phyloP scores from a whole-genome alignment of 2,113 vertebrate species.

The Astur gentilis region DNA sequence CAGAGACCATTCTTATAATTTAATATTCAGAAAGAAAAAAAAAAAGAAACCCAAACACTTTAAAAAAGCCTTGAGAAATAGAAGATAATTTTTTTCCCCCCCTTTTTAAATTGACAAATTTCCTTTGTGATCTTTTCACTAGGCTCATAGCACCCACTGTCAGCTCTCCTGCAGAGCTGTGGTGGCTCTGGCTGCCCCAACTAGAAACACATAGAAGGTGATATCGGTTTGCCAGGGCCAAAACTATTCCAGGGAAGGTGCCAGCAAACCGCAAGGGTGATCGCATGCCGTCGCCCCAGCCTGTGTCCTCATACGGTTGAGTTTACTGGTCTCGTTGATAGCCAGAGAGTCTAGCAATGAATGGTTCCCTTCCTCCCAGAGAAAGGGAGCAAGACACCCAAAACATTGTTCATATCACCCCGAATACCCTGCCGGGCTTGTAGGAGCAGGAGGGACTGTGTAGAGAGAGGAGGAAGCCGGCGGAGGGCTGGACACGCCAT shows the following conservation, averaged over 20 bases:
- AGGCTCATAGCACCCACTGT: neutral
- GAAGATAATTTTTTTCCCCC: neutral
- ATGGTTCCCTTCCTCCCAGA: neutral
- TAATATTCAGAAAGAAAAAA: neutral
- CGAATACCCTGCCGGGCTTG: neutral
- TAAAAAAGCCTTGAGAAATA: neutral
- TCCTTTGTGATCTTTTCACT: neutral
- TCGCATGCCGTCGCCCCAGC: neutral
- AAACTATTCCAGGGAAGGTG: neutral
- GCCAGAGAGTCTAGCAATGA: neutral
- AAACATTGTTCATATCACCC: neutral
- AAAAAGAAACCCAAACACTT: neutral
- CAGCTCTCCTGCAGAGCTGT: neutral
- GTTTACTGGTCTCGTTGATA: neutral
- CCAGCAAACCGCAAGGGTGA: neutral
- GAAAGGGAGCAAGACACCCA: neutral
- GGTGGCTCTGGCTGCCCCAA: neutral
- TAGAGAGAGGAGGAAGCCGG: neutral
- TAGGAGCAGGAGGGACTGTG: neutral
- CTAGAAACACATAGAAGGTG: neutral
- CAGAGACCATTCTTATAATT: neutral
- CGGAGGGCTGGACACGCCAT: accelerated
- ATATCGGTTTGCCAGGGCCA: neutral
- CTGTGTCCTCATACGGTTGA: neutral
- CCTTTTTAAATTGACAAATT: neutral